Base-by-base conservation (phyloP, 2,113 vertebrate species). In the Solea solea region DNA sequence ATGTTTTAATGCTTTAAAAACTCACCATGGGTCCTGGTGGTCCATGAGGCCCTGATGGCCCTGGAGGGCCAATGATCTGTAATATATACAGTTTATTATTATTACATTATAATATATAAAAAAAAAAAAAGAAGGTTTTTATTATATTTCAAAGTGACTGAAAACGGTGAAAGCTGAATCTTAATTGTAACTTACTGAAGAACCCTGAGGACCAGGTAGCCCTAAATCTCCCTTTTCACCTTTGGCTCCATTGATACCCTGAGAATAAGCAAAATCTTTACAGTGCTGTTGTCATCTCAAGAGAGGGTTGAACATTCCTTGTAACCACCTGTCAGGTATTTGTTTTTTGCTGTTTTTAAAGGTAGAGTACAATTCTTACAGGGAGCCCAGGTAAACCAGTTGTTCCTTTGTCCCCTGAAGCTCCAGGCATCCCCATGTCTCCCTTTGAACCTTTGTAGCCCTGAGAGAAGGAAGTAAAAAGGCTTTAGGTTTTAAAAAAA, bases 1-100 rank as follows among this genome's bases (percentile, higher is more conserved):
- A 34, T 34, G 34, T 4, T 34, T 34, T 34, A 6, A 44, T 44
- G 42, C 42, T 50, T n/a, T 3, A 21, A 40, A 13, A 44, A 76
- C 96, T 95, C 91, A 99, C 97, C 98, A 99, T 99, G 58, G 97
- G 98, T 78, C 98, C 97, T 68, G 98, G 95, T 59, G 96, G 94
- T 51, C 97, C 97, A 45, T 98, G 98, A 28, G 96, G 96, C 7
- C 98, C 97, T 14, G 95, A 87, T 45, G 95, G 86, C 81, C 98
- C 98, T 66, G 97, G 95, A 45, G 95, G 93, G 50, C 97, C 98
- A 75, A 95, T 94, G 74, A 98, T 94, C 98, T 99, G 90, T 46
- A 81, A 75, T 41, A 58, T 2, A 21, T 1, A 88, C 15, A 62
- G 27, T 0, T 56, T 16, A 50, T 44, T 15, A 50, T 44, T 11